A percentile compares a stretch with the other conserved stretches of the same genome.
Evolutionary conservation across 1,140 invertebrate species (phyloP).

Genomic region (Yoshiicerus persimilis): DNA sequence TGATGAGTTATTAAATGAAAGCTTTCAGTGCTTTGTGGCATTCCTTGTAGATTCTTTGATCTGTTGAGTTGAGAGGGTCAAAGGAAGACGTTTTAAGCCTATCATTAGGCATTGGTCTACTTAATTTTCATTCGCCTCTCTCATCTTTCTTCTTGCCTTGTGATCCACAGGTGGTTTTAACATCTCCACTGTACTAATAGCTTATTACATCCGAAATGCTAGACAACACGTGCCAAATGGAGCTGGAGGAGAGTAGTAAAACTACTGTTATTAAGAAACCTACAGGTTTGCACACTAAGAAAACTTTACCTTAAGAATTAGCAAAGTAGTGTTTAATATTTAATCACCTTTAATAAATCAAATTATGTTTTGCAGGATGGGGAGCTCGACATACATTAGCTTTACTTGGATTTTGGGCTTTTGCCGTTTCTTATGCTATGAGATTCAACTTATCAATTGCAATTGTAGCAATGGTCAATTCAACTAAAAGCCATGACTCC

Average conservation of each 20-base stretch:
- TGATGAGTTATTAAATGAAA: background rate
- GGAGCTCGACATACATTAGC: constrained; percentile 73
- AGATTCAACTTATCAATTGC: constrained; percentile 95
- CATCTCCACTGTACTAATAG: background rate
- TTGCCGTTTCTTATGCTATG: constrained; percentile 92
- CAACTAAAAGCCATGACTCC: background rate
- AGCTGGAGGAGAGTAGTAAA: background rate
- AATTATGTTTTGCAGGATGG: constrained; percentile 30
- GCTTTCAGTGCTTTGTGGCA: background rate
- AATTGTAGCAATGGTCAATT: constrained; percentile 87
- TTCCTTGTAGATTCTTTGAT: background rate
- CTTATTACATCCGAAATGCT: background rate
- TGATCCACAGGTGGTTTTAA: too few relatives aligned
- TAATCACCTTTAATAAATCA: background rate
- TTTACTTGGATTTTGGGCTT: constrained; percentile 86
- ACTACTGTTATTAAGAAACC: background rate
- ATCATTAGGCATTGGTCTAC: background rate
- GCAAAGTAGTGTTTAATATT: too few relatives aligned
- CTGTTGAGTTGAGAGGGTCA: background rate
- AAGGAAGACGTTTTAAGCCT: background rate
- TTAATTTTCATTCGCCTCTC: background rate
- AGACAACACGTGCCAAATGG: background rate
- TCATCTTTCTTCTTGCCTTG: too few relatives aligned
- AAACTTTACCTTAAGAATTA: too few relatives aligned
- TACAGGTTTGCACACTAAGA: background rate